These are phyloP conservation scores for Drosophila kepulauana DNA, from an alignment of 1,140 invertebrate genomes.

Conservation along the genomic window DNA sequence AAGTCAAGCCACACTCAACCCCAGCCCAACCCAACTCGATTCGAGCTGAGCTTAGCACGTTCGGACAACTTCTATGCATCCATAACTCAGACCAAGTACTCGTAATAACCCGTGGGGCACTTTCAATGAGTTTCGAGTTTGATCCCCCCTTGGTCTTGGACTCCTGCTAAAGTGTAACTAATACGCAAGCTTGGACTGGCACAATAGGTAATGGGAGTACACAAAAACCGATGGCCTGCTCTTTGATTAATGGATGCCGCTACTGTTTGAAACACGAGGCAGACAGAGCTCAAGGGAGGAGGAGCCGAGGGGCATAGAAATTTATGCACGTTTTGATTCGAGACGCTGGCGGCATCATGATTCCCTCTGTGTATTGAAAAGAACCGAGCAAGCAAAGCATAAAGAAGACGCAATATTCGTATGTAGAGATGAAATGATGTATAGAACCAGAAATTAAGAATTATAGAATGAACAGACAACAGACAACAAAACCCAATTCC, in stretches of 20 bases:
- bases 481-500: slow-evolving; percentile 9
- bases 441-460: slow-evolving; percentile 55
- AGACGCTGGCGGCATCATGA: slow-evolving; percentile 53
- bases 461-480: not conserved
- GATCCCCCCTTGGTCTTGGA: not conserved
- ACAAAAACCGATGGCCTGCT: slow-evolving; percentile 45
- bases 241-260: slow-evolving; percentile 78
- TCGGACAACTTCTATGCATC: slow-evolving; percentile 53
- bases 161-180: slow-evolving; percentile 68
- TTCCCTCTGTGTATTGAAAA: slow-evolving; percentile 20
- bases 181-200: slow-evolving; percentile 54
- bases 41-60: slow-evolving; percentile 14
- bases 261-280: slow-evolving; percentile 68
- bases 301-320: slow-evolving; percentile 41
- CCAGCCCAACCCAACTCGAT: slow-evolving; percentile 28
- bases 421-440: slow-evolving; percentile 42
- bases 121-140: slow-evolving; percentile 31
- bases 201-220: slow-evolving; percentile 43
- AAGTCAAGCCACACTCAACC: slow-evolving; percentile 31
- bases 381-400: slow-evolving; percentile 2
- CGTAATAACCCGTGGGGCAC: slow-evolving; percentile 50
- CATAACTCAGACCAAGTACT: slow-evolving; percentile 42
- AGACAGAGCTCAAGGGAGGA: not conserved
- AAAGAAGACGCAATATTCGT: slow-evolving; percentile 14
- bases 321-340: slow-evolving; percentile 70